phyloP scores from a whole-genome alignment of 2,888 invertebrate genomes.

The Epinotia brunnichana region DNA sequence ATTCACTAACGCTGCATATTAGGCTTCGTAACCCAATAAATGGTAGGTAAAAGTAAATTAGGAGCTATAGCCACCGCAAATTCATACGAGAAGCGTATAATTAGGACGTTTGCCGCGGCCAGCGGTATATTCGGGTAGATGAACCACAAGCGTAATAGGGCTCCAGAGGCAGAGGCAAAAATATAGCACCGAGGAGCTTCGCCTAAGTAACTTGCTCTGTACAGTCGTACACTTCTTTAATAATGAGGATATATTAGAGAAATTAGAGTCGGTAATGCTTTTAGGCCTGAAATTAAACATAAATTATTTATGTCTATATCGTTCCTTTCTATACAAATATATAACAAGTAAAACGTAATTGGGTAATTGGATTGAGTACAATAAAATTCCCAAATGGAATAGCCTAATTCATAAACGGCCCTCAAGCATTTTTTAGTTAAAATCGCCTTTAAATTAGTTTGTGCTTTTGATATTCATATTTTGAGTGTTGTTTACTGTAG shows the following conservation, averaged over 20 bases:
- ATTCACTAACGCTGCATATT: slow-evolving; percentile 32
- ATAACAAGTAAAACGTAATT: no score
- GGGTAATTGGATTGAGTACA: no score
- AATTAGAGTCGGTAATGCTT: neutral
- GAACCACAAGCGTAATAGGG: slow-evolving; percentile 44
- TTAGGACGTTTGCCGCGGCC: slow-evolving; percentile 42
- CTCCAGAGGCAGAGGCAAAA: slow-evolving; percentile 39
- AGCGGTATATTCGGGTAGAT: slow-evolving; percentile 42
- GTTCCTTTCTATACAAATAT: no score
- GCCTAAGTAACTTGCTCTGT: slow-evolving; percentile 33
- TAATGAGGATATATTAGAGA: slow-evolving; percentile 16
- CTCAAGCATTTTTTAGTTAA: no score
- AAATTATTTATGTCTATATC: neutral
- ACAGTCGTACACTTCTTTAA: slow-evolving; percentile 15
- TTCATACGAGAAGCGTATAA: slow-evolving; percentile 43
- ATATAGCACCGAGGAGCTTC: slow-evolving; percentile 31
- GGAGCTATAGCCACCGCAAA: slow-evolving; percentile 40
- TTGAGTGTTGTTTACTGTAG: no score
- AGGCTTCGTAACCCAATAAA: slow-evolving; percentile 38
- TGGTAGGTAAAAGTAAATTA: slow-evolving; percentile 41
- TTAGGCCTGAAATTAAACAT: neutral
- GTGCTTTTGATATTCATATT: no score
- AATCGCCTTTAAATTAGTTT: no score
- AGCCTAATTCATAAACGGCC: no score
- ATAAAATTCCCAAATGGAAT: no score